Conservation (phyloP, 2,797 vertebrate genomes). For the Antennarius maculatus region DNA sequence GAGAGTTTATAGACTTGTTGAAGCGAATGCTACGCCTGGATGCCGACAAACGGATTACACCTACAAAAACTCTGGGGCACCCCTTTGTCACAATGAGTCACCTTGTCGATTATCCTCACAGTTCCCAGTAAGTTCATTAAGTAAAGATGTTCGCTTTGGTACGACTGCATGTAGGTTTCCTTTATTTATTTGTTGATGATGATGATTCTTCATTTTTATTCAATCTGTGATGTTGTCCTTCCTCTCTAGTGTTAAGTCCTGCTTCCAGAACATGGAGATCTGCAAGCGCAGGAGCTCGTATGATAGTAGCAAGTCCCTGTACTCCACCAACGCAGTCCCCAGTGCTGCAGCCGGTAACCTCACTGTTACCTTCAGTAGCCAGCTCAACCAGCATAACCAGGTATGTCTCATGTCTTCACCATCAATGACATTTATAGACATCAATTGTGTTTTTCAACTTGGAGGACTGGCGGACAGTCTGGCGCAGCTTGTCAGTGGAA, state of each 20-base stretch:
- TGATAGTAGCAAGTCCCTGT: constrained; percentile 93
- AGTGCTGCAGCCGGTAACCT: constrained; percentile 96
- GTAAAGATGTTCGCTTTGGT: background rate
- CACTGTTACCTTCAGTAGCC: constrained; percentile 99
- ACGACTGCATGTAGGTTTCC: background rate
- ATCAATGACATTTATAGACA: too few species aligned
- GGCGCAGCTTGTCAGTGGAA: too few species aligned
- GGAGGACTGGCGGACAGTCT: too few species aligned
- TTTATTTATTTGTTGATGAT: too few species aligned
- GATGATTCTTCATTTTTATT: background rate
- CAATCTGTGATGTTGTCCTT: constrained; percentile 5
- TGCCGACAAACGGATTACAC: constrained; percentile 97
- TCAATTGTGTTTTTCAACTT: too few species aligned
- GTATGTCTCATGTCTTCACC: constrained; percentile 56
- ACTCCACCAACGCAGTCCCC: constrained; percentile 92
- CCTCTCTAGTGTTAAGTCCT: constrained; percentile 92
- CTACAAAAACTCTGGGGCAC: constrained; percentile 96
- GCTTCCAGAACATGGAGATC: constrained; percentile 99
- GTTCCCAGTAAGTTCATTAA: constrained; percentile 88
- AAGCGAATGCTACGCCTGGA: constrained; percentile 99
- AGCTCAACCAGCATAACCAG: constrained; percentile 98
- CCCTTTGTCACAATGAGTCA: constrained; percentile 97
- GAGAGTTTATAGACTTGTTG: constrained; percentile 97
- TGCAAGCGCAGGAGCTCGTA: constrained; percentile 95
- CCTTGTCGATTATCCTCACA: constrained; percentile 97